phyloP scores from a whole-genome alignment of 2,797 vertebrate species.

The Pseudomugil tenellus region DNA sequence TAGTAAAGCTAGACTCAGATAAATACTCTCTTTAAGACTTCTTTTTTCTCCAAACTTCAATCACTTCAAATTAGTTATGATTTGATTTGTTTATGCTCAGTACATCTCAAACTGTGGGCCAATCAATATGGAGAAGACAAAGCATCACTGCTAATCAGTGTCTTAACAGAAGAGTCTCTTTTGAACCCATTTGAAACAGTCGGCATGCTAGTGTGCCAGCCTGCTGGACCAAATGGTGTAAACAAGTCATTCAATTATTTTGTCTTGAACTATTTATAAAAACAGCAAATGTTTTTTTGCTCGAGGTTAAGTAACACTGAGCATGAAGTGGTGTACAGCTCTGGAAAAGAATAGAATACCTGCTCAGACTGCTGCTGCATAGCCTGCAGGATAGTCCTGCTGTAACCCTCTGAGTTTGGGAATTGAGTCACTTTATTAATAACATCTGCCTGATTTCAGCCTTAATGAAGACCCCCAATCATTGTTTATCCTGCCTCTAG shows the following conservation, averaged over 20 bases:
- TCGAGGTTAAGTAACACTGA: conserved; percentile 6
- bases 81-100: conserved; percentile 14
- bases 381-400: too few species aligned
- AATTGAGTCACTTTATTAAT: too few species aligned
- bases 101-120: conserved; percentile 32
- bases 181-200: background rate
- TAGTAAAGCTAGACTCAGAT: background rate
- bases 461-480: too few species aligned
- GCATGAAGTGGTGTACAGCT: background rate
- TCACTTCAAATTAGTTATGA: background rate
- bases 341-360: too few species aligned
- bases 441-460: too few species aligned
- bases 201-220: background rate
- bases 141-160: conserved; percentile 40
- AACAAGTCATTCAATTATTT: conserved; percentile 28
- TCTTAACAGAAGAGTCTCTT: conserved; percentile 26
- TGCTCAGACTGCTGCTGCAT: too few species aligned
- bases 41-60: background rate
- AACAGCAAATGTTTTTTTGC: conserved; percentile 22
- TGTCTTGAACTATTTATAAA: background rate
- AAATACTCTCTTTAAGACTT: background rate
- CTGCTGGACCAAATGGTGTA: conserved; percentile 31
- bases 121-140: conserved; percentile 51
- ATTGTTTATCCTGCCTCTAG: too few species aligned
- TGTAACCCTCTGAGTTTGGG: too few species aligned